These are phyloP conservation scores for Pithys albifrons DNA, from an alignment of 2,113 vertebrate species.

Conservation along the genomic window DNA sequence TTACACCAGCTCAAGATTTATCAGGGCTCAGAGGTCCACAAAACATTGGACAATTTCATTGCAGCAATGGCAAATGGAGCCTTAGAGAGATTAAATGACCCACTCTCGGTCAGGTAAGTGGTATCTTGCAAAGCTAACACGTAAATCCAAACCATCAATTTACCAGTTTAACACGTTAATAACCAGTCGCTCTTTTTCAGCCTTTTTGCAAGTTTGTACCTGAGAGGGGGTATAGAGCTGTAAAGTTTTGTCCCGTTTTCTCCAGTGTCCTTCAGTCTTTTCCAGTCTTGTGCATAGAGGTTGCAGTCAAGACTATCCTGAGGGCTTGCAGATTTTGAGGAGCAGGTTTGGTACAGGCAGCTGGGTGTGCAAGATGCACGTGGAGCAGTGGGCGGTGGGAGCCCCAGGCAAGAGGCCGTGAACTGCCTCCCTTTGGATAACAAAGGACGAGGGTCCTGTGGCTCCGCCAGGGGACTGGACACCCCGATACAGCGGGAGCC, in stretches of 20 bases:
- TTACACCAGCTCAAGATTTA: neutral
- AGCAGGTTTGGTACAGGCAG: neutral
- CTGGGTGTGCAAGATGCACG: neutral
- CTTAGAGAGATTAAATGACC: neutral
- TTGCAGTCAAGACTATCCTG: neutral
- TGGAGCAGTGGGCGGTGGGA: neutral
- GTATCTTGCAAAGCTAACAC: neutral
- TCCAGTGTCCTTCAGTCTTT: neutral
- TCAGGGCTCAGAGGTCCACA: neutral
- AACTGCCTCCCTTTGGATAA: neutral
- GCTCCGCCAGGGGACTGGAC: neutral
- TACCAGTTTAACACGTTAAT: neutral
- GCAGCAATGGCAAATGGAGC: neutral
- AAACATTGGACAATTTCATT: neutral
- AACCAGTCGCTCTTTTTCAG: neutral
- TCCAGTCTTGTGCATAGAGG: neutral
- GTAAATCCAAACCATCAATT: neutral
- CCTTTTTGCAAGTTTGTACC: neutral
- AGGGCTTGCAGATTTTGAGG: neutral
- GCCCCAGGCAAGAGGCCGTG: neutral
- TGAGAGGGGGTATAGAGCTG: neutral
- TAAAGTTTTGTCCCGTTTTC: neutral
- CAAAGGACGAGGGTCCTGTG: neutral
- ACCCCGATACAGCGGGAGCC: neutral
- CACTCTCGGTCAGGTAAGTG: neutral